Conservation (phyloP, 2,113 vertebrate species). For the Etheostoma cragini region DNA sequence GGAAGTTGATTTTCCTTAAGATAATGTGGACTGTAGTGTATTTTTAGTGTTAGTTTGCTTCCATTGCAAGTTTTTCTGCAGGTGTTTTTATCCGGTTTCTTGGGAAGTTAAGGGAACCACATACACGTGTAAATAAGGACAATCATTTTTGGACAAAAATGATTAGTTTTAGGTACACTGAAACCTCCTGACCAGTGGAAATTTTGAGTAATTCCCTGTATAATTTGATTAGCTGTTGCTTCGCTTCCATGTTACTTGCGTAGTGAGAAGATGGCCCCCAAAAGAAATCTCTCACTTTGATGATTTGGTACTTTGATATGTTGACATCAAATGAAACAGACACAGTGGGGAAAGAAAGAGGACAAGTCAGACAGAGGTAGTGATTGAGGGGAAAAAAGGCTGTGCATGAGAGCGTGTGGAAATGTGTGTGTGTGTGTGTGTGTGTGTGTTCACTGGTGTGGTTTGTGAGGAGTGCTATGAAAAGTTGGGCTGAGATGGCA, state of each 20-base stretch:
- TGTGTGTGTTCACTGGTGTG: constrained; percentile 15
- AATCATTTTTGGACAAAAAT: neutral
- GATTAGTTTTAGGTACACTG: constrained; percentile 1
- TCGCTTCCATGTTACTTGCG: constrained; percentile 84
- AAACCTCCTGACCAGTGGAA: constrained; percentile 17
- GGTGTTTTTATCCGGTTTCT: neutral
- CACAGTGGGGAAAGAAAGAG: constrained; percentile 71
- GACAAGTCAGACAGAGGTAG: constrained; percentile 72
- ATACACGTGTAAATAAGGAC: neutral
- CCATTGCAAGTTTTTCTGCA: constrained; percentile 8
- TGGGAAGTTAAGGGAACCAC: neutral
- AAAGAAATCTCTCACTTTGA: constrained; percentile 97
- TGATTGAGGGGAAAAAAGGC: constrained; percentile 56
- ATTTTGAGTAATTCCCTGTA: constrained; percentile 67
- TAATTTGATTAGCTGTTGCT: constrained; percentile 87
- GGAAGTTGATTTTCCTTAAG: constrained; percentile 73
- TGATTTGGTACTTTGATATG: constrained; percentile 97
- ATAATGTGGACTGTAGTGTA: constrained; percentile 43
- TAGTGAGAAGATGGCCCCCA: constrained; percentile 86
- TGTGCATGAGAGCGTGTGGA: constrained; percentile 31
- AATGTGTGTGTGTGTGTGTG: constrained; percentile 41
- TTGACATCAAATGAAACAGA: constrained; percentile 92
- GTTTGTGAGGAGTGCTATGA: constrained; percentile 68
- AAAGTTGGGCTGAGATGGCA: constrained; percentile 83
- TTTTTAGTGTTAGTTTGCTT: neutral